Base-by-base conservation (phyloP, 1,140 invertebrate genomes). In the Choristoneura fumiferana region DNA sequence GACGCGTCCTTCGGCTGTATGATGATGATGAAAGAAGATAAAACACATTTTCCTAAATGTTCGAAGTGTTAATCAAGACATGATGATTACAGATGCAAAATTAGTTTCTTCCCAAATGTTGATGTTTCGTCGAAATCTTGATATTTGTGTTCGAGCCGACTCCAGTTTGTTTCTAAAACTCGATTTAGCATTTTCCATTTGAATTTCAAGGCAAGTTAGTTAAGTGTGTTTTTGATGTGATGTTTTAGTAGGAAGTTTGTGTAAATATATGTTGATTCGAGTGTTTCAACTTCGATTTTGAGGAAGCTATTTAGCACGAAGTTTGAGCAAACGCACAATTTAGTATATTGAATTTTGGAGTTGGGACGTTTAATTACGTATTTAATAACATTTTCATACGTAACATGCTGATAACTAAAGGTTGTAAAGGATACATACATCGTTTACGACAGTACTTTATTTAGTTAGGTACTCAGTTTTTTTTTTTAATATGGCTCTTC, bases 121-220 rank as follows among this genome's bases (percentile, higher is more conserved):
- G 18, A 49, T 49, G 43, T 49, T 49, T 49, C 43, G 22, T 49
- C 43, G 43, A 49, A 49, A 49, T 49, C 43, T 49, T 49, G 43
- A 49, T 49, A 49, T 49, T 49, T 49, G 18, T 49, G 43, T 49
- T 49, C 18, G 43, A 33, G 17, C 22, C 10, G 22, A 49, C 43
- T 49, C 14, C 17, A 2, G 18, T 49, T 49, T 13, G 43, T 10
- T 33, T 43, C n/a, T 13, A 13, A 29, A 49, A 49, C 43, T 49
- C 43, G 17, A 49, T 49, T 49, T 49, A 49, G 43, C 22, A 49
- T 49, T 33, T 49, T 49, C 43, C 17, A 49, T 49, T 49, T 29
- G 43, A 49, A 49, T 49, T 29, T 10, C 9, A 22, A 45, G 8
- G n/a, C 10, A 29, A 49, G 22, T 6, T 17, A 49, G n/a, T 49